These are phyloP conservation scores for Corythornis vintsioides DNA, from an alignment of 2,113 vertebrate genomes.

Conservation along the genomic window DNA sequence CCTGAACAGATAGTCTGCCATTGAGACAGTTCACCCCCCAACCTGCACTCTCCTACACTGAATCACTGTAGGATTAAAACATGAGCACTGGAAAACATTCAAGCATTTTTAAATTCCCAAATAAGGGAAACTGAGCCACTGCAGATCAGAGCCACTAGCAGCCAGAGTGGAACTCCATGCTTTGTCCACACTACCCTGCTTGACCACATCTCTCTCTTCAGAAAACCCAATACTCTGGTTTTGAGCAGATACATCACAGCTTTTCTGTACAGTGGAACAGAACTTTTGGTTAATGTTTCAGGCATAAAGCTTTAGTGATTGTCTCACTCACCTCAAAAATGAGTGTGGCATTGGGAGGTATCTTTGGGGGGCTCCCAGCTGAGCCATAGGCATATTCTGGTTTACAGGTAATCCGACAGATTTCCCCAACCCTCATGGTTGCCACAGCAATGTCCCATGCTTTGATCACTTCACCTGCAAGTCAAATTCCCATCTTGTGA, in stretches of 20 bases:
- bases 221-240: not conserved
- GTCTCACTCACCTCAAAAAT: conserved; percentile 88
- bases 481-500: not conserved
- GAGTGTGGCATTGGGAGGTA: conserved; percentile 89
- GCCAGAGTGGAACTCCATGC: not conserved
- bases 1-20: not conserved
- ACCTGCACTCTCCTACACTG: not conserved
- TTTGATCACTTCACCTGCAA: conserved; percentile 93
- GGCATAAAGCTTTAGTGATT: not conserved
- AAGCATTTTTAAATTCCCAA: not conserved
- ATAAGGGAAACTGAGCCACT: not conserved
- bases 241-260: not conserved
- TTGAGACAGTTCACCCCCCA: not conserved
- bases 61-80: not conserved
- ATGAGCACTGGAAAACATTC: not conserved
- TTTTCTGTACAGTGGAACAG: not conserved
- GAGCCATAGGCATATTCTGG: conserved; percentile 94
- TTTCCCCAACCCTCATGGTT: conserved; percentile 93
- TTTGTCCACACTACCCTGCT: not conserved
- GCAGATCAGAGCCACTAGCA: not conserved
- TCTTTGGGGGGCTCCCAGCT: conserved; percentile 96
- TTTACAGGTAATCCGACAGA: conserved; percentile 90
- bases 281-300: not conserved
- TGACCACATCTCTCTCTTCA: not conserved
- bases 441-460: conserved; percentile 95